These are phyloP conservation scores for Aphelenchoides fujianensis DNA, from an alignment of 1,140 invertebrate species.

Conservation along the genomic window DNA sequence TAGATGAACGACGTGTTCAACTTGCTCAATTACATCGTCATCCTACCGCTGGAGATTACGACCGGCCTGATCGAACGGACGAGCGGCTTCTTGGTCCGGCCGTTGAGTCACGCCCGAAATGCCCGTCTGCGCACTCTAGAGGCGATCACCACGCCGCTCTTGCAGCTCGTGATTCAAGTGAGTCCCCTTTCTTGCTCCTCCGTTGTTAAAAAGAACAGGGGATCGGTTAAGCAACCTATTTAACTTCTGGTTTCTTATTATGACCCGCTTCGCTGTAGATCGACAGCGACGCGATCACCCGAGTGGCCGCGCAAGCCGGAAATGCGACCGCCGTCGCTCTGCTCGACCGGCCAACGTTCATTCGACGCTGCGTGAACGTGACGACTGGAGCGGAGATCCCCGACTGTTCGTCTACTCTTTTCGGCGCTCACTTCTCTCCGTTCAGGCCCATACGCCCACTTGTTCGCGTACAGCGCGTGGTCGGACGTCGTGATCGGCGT, in stretches of 20 bases:
- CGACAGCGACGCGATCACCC: slow-evolving; percentile 25
- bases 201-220: too few relatives aligned
- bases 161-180: slow-evolving; percentile 19
- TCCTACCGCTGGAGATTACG: slow-evolving; percentile 65
- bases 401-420: too few relatives aligned
- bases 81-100: slow-evolving; percentile 18
- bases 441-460: slow-evolving; percentile 52
- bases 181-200: not conserved
- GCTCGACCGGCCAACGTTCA: slow-evolving; percentile 15
- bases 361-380: slow-evolving; percentile 25
- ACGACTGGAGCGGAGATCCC: too few relatives aligned
- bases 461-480: slow-evolving; percentile 53
- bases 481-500: slow-evolving; percentile 65
- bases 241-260: too few relatives aligned
- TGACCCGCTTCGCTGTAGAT: too few relatives aligned
- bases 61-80: slow-evolving; percentile 50
- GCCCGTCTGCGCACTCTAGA: slow-evolving; percentile 16
- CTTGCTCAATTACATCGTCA: slow-evolving; percentile 65
- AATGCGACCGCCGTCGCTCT: slow-evolving; percentile 10
- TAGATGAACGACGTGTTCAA: slow-evolving; percentile 69
- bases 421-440: too few relatives aligned
- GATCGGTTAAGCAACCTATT: too few relatives aligned
- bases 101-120: slow-evolving; percentile 13
- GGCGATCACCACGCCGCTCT: slow-evolving; percentile 19
- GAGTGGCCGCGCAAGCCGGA: not conserved